Evolutionary conservation across 1,140 invertebrate species (phyloP).

Genomic region (Aphaenogaster floridana): DNA sequence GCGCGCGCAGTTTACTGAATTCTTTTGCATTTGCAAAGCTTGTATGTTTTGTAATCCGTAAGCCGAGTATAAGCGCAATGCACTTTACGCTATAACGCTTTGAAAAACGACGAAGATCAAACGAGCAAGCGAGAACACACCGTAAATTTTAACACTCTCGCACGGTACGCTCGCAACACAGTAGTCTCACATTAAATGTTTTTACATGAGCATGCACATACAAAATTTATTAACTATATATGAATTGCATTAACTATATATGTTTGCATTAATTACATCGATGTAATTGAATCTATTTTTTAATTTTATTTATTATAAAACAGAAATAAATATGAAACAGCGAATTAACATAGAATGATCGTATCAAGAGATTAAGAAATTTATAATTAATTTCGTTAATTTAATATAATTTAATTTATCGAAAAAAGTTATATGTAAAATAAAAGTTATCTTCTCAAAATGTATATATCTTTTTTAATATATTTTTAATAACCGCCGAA

Average conservation of each 20-base stretch:
- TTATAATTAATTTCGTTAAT: not conserved
- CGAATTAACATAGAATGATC: not conserved
- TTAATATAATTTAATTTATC: not conserved
- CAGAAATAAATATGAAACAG: not conserved
- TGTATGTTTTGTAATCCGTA: conserved; percentile 17
- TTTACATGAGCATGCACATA: not conserved
- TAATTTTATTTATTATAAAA: not conserved
- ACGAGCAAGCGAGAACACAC: not conserved
- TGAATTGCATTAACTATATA: not conserved
- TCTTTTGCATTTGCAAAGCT: not conserved
- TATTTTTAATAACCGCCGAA: not conserved
- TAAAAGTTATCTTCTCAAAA: not conserved
- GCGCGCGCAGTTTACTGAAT: not conserved
- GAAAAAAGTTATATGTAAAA: not conserved
- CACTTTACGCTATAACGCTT: conserved; percentile 3
- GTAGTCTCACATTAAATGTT: conserved; percentile 11
- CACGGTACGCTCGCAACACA: not conserved
- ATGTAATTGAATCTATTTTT: not conserved
- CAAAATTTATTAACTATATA: not conserved
- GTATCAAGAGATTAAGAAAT: not conserved
- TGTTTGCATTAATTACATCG: not conserved
- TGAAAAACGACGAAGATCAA: conserved; percentile 40
- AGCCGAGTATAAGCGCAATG: not conserved
- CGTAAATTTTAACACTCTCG: conserved; percentile 31
- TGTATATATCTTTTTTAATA: not conserved